Conservation (phyloP, 2,888 invertebrate species). For the Troglohyphantes excavatus region DNA sequence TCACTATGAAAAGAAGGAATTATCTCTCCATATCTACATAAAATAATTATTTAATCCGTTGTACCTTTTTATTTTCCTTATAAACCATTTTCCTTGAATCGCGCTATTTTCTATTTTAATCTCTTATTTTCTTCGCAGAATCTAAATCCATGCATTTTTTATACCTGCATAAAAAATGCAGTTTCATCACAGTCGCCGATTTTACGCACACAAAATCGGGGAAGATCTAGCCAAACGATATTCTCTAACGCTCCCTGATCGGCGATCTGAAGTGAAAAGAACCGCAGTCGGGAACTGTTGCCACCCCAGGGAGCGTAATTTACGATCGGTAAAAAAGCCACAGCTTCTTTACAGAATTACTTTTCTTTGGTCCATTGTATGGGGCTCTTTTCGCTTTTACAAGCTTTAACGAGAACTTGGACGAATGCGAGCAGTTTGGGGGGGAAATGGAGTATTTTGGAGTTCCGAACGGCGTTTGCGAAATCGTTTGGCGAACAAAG, state of each 20-base stretch:
- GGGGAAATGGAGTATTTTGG: neutral
- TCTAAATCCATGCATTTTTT: neutral
- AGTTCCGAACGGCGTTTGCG: neutral
- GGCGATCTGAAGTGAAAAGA: conserved; percentile 30
- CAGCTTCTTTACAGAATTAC: conserved; percentile 42
- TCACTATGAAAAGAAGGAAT: no score
- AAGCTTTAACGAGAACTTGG: neutral
- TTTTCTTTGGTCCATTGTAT: conserved; percentile 15
- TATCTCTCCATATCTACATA: no score
- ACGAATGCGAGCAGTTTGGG: neutral
- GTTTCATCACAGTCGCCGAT: neutral
- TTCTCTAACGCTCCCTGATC: conserved; percentile 33
- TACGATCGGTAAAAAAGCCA: conserved; percentile 40
- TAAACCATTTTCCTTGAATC: no score
- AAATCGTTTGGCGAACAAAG: neutral
- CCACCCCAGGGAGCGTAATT: conserved; percentile 61
- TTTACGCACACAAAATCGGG: neutral
- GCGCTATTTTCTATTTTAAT: neutral
- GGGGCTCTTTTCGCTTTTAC: neutral
- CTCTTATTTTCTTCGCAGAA: no score
- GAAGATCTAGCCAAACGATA: conserved; percentile 6
- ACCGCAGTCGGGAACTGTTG: conserved; percentile 46
- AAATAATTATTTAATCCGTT: no score
- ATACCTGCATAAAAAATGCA: neutral
- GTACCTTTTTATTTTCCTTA: no score